phyloP scores from a whole-genome alignment of 2,888 invertebrate genomes.

The Pharmacophagus antenor region DNA sequence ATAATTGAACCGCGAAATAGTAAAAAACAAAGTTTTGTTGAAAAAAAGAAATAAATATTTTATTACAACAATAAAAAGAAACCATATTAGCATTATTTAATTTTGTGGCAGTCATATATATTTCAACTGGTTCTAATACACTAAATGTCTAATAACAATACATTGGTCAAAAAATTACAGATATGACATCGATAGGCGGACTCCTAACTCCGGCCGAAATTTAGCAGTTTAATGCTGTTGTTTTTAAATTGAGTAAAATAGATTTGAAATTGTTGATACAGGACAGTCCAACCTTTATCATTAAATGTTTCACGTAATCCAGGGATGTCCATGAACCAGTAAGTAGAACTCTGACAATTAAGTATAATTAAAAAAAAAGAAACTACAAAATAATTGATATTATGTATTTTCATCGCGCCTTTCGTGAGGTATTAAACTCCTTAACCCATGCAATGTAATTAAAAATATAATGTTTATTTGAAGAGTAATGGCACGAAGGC shows the following conservation, averaged over 20 bases:
- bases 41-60: too few species aligned
- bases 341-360: neutral
- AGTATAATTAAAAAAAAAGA: neutral
- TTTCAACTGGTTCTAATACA: too few species aligned
- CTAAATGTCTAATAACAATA: too few species aligned
- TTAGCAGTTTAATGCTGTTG: neutral
- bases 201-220: neutral
- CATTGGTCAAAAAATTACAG: too few species aligned
- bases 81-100: too few species aligned
- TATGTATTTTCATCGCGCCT: neutral
- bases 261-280: too few species aligned
- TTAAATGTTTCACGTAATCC: too few species aligned
- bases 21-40: neutral
- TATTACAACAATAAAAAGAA: too few species aligned
- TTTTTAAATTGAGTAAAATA: neutral
- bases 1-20: neutral
- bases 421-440: conserved; percentile 10
- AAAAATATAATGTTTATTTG: conserved; percentile 36
- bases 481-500: conserved; percentile 41
- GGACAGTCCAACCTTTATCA: too few species aligned
- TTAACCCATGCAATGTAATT: conserved; percentile 35
- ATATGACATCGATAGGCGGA: too few species aligned
- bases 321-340: too few species aligned
- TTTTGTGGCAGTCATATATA: too few species aligned
- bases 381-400: neutral